Evolutionary conservation across 2,113 vertebrate species (phyloP), one percentile per base, ranked within the genome.

Genomic region (Lanius collurio): DNA sequence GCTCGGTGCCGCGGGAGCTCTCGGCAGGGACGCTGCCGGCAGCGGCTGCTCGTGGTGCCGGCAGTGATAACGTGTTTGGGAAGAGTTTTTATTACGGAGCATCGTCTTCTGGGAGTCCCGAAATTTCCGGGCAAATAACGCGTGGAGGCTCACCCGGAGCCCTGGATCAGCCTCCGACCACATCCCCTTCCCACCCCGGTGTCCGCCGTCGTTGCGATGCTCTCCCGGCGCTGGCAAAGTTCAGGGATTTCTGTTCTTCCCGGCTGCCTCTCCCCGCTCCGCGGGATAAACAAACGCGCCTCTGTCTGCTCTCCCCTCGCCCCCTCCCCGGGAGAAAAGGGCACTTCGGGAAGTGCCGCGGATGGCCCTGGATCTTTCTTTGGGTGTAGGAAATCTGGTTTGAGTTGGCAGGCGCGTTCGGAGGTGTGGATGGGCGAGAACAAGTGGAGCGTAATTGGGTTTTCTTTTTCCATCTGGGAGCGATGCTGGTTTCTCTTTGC

Each of bases 401-500:
- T 15, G 85, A 89, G 93, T 94, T 93, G 93, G 93, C 84, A 94
- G 90, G 77, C 52, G 63, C 70, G 8, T 56, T 82, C 46, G 42
- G 39, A 91, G 93, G 94, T 92, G 95, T 44, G 92, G 42, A 42
- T 21, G 28, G 95, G 75, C 28, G 84, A 90, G 94, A 83, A 90
- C 88, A 93, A 91, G 92, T 96, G 89, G 87, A 91, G 83, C 55
- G 63, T 47, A 94, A 94, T 94, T 67, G 78, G 39, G 39, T 87
- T 93, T 89, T 78, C 42, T 84, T 52, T 90, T 75, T 82, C 88
- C 85, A 17, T 78, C 84, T 19, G 88, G 82, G 82, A 85, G 83
- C 68, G 69, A 18, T 80, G 92, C 24, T 17, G 59, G 44, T 77
- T 65, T 71, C 41, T 63, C 27, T 79, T 55, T 24, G 8, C 42